Evolutionary conservation across 2,888 invertebrate species (phyloP).

Genomic region (Diarsia mendica): DNA sequence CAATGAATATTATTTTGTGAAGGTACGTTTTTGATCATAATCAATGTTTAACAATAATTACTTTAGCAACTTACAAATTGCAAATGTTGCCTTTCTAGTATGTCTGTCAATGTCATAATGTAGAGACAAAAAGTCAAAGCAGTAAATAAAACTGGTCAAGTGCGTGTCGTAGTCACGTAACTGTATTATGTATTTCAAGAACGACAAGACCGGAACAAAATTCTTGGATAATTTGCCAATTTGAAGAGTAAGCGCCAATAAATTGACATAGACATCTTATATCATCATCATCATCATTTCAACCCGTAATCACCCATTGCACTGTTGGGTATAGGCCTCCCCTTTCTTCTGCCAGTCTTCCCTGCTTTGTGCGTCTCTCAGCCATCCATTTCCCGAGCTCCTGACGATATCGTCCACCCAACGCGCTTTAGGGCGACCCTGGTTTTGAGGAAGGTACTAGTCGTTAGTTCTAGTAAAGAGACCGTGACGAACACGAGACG

Average conservation of each 20-base stretch:
- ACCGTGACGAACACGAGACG: slow-evolving; percentile 28
- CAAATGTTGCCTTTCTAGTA: slow-evolving; percentile 26
- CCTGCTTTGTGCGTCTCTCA: too few relatives aligned
- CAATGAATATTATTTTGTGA: background rate
- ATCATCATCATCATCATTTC: too few relatives aligned
- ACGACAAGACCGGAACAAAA: slow-evolving; percentile 20
- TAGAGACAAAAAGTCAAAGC: slow-evolving; percentile 7
- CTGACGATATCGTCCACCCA: too few relatives aligned
- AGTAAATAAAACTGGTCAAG: slow-evolving; percentile 4
- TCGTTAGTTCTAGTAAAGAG: slow-evolving; percentile 36
- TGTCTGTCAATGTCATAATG: slow-evolving; percentile 31
- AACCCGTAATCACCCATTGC: too few relatives aligned
- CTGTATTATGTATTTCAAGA: slow-evolving; percentile 17
- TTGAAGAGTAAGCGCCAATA: too few relatives aligned
- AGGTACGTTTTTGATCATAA: background rate
- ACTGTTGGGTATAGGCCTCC: too few relatives aligned
- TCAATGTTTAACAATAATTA: slow-evolving; percentile 11
- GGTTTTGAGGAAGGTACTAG: background rate
- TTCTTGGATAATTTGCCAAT: slow-evolving; percentile 1
- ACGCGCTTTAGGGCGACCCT: too few relatives aligned
- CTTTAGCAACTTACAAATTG: too few relatives aligned
- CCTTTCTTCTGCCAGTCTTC: too few relatives aligned
- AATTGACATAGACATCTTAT: too few relatives aligned
- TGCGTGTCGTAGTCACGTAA: slow-evolving; percentile 14
- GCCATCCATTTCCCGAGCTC: too few relatives aligned